Conservation (phyloP, 2,797 vertebrate species). For the Pyrocephalus nanus region DNA sequence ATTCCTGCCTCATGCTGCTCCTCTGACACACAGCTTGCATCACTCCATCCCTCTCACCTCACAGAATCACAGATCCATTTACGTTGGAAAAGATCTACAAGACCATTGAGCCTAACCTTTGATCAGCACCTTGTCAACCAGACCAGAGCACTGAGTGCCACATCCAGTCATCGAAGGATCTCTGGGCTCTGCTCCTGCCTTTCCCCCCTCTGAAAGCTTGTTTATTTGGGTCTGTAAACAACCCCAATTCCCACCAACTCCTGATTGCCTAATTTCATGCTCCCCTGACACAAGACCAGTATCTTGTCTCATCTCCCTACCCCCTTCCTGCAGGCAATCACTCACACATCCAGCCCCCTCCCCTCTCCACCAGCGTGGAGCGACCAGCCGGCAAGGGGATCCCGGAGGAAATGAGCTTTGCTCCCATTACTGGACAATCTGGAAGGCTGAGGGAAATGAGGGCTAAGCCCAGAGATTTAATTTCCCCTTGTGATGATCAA, state of each 20-base stretch:
- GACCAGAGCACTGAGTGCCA: not conserved
- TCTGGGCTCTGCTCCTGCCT: not conserved
- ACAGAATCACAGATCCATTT: not conserved
- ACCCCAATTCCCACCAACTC: not conserved
- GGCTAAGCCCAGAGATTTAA: conserved; percentile 50
- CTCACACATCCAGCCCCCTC: not conserved
- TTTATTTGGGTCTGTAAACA: conserved; percentile 49
- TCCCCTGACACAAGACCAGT: conserved; percentile 22
- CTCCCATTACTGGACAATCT: conserved; percentile 56
- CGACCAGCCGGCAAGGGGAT: not conserved
- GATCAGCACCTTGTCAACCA: not conserved
- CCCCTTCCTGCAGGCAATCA: conserved; percentile 26
- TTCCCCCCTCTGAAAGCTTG: not conserved
- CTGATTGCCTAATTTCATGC: conserved; percentile 39
- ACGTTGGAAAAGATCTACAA: not conserved
- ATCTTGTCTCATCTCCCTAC: conserved; percentile 15
- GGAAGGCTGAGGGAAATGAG: conserved; percentile 72
- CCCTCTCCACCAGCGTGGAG: not conserved
- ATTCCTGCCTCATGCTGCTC: not conserved
- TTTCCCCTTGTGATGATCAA: conserved; percentile 68
- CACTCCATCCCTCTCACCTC: not conserved
- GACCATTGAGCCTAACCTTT: not conserved
- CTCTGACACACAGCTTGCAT: not conserved
- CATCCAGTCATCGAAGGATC: not conserved
- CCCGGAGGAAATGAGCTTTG: conserved; percentile 73